Conservation (phyloP, 2,888 invertebrate species). For the Balanococcus diminutus region DNA sequence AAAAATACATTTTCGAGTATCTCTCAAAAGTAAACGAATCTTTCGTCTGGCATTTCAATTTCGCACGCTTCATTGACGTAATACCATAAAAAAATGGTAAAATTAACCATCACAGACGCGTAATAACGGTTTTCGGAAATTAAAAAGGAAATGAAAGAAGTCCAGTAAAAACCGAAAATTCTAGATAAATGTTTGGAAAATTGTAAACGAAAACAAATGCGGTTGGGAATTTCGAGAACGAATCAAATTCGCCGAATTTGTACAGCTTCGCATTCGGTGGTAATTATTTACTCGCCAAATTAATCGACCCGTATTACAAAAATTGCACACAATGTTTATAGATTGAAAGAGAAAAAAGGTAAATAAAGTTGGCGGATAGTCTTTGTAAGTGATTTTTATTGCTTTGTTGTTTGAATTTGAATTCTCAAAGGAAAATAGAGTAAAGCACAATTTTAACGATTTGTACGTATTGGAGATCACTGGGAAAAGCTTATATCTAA, state of each 20-base stretch:
- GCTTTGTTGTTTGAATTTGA: not conserved
- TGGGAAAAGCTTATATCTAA: no score
- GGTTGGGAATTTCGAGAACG: not conserved
- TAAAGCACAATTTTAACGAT: no score
- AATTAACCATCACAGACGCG: not conserved
- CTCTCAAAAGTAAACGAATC: not conserved
- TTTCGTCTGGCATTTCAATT: not conserved
- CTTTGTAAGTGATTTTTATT: not conserved
- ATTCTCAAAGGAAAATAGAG: not conserved
- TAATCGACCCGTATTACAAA: not conserved
- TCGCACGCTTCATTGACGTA: not conserved
- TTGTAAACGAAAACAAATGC: not conserved
- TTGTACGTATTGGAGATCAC: no score
- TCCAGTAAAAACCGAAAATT: not conserved
- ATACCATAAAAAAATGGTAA: not conserved
- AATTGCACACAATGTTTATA: not conserved
- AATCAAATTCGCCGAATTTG: not conserved
- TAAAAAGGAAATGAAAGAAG: conserved; percentile 18
- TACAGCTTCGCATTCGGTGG: not conserved
- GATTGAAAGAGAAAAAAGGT: not conserved
- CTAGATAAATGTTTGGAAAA: not conserved
- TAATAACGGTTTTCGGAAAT: conserved; percentile 17
- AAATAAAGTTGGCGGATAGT: not conserved
- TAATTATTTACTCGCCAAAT: not conserved
- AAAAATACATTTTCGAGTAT: not conserved